Base-by-base conservation (phyloP, 1,140 invertebrate species). In the Zaprionus nigranus region DNA sequence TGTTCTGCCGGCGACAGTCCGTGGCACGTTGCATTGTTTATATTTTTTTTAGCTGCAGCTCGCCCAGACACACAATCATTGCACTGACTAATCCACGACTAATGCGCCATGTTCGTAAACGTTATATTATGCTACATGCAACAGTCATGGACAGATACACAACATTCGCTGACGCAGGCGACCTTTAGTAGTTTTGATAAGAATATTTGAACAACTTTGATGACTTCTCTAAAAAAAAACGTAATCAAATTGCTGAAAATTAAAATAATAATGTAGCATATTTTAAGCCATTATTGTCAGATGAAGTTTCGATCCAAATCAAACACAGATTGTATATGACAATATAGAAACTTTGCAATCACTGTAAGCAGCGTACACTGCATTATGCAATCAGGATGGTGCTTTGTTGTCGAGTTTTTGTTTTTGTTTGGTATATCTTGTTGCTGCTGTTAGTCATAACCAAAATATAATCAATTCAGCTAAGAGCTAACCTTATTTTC, bases 21-120 rank as follows among this genome's bases (percentile, higher is more conserved):
- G 43, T 75, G 77, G 58, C 65, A 71, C 36, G 51, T 49, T 36
- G 53, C 43, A 75, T 78, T 64, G 66, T 70, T 64, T 49, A n/a
- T 20, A 69, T 75, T 60, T 51, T 70, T 30, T 67, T 75, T 60
- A 53, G 38, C 38, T 28, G 28, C 51, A 71, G 58, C 28, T 83
- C 30, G 58, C 78, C 69, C 75, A 78, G 51, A 65, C 75, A 62
- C 62, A 62, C 62, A 76, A 76, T 77, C 63, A 77, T 58, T 58
- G 43, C 40, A n/a, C 57, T 77, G 64, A 83, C 79, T 87, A 75
- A 82, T 71, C 66, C 49, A 64, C 75, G 43, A 61, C 62, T 85
- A 34, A 69, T 62, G 64, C 26, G 79, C 57, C 60, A 70, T 46
- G 46, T 24, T 34, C 30, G 80, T 81, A 81, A 75, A 81, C 78